Percentiles rank a stretch among this genome's conserved stretches.
Evolutionary conservation across 2,888 invertebrate species (phyloP).

Genomic region (Marasmarcha lunaedactyla): DNA sequence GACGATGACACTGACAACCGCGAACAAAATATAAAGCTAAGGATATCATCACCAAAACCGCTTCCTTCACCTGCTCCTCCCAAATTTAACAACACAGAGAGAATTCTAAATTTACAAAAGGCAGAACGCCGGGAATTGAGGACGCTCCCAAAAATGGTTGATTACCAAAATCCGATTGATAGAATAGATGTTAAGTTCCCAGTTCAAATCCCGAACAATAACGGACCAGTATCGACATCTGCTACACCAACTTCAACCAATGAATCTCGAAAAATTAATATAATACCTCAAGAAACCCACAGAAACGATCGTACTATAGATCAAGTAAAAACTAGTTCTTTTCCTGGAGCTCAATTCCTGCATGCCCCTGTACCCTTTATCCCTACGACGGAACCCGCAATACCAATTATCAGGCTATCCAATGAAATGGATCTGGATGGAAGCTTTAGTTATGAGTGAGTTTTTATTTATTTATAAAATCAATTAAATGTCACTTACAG

Average conservation of each 20-base stretch:
- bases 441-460: slow-evolving; percentile 68
- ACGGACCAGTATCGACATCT: slow-evolving; percentile 9
- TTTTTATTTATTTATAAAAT: slow-evolving; percentile 13
- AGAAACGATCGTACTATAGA: slow-evolving; percentile 34
- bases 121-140: slow-evolving; percentile 31
- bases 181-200: slow-evolving; percentile 40
- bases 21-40: slow-evolving; percentile 16
- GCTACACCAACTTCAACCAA: slow-evolving; percentile 20
- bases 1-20: slow-evolving; percentile 27
- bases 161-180: slow-evolving; percentile 37
- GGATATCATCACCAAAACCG: slow-evolving; percentile 18
- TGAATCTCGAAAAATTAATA: slow-evolving; percentile 33
- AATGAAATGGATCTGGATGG: slow-evolving; percentile 71
- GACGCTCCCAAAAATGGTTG: slow-evolving; percentile 23
- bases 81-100: slow-evolving; percentile 29
- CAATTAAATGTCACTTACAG: too few species aligned
- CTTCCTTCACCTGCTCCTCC: slow-evolving; percentile 15
- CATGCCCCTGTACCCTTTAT: slow-evolving; percentile 35
- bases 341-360: slow-evolving; percentile 31
- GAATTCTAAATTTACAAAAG: slow-evolving; percentile 15
- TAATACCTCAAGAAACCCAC: slow-evolving; percentile 38
- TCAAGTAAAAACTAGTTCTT: slow-evolving; percentile 37
- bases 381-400: slow-evolving; percentile 57
- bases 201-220: slow-evolving; percentile 1
- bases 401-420: slow-evolving; percentile 61